Percentiles rank a stretch among this genome's conserved stretches.
Evolutionary conservation across 2,888 invertebrate species (phyloP).

Genomic region (Choreutis nemorana): DNA sequence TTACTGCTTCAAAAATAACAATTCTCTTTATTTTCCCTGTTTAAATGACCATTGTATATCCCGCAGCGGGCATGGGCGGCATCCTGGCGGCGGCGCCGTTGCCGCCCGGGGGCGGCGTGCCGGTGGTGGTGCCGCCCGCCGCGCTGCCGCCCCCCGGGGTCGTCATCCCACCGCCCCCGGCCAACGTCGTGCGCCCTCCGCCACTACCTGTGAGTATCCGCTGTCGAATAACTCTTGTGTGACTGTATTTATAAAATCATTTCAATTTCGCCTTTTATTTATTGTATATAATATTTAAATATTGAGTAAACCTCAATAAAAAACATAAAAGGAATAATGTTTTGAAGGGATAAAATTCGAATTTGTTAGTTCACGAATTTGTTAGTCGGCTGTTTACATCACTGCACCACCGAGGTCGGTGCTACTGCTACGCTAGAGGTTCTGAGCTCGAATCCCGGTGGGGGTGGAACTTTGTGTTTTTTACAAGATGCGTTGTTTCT

Average conservation of each 20-base stretch:
- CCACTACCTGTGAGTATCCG: constrained; percentile 11
- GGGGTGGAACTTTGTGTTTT: too few relatives aligned
- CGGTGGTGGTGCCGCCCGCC: constrained; percentile 45
- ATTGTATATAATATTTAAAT: constrained; percentile 4
- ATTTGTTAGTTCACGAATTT: too few relatives aligned
- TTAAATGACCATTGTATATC: too few relatives aligned
- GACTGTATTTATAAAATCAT: neutral
- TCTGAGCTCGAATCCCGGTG: too few relatives aligned
- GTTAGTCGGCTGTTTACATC: too few relatives aligned
- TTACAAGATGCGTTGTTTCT: too few relatives aligned
- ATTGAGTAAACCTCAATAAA: constrained; percentile 11
- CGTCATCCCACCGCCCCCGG: constrained; percentile 18
- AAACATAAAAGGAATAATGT: constrained; percentile 9
- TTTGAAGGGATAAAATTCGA: neutral
- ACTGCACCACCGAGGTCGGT: too few relatives aligned
- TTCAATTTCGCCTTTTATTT: too few relatives aligned
- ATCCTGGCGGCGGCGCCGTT: constrained; percentile 23
- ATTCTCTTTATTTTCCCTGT: too few relatives aligned
- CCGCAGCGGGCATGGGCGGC: constrained; percentile 14
- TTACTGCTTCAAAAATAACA: too few relatives aligned
- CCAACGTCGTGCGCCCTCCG: neutral
- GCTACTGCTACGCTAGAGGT: too few relatives aligned
- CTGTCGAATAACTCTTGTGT: constrained; percentile 2
- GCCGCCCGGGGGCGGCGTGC: constrained; percentile 60
- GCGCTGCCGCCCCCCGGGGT: constrained; percentile 38